Percentiles rank a stretch among this genome's conserved stretches.
phyloP scores from a whole-genome alignment of 2,888 invertebrate genomes.

The Torymus tubicola region DNA sequence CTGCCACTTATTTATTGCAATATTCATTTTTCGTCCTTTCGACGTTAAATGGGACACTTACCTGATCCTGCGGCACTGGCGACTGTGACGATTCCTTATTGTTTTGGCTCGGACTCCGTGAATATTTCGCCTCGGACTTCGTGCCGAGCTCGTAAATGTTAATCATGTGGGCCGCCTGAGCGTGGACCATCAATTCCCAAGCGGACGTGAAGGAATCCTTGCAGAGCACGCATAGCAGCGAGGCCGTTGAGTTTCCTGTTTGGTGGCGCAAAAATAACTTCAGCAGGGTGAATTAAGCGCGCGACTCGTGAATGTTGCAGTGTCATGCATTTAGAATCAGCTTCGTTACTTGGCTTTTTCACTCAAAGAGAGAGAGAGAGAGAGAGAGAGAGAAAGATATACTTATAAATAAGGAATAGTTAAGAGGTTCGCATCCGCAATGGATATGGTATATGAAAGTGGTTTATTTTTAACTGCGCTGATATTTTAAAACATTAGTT shows the following conservation, averaged over 20 bases:
- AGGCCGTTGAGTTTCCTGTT: slow-evolving; percentile 74
- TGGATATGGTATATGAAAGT: too few relatives aligned
- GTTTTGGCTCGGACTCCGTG: slow-evolving; percentile 68
- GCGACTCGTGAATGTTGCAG: not conserved
- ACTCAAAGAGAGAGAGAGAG: not conserved
- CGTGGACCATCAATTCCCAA: slow-evolving; percentile 84
- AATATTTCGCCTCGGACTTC: slow-evolving; percentile 69
- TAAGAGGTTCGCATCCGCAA: too few relatives aligned
- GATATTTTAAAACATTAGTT: too few relatives aligned
- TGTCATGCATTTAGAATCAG: not conserved
- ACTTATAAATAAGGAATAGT: too few relatives aligned
- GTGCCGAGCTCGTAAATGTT: slow-evolving; percentile 82
- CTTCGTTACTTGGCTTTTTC: too few relatives aligned
- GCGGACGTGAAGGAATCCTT: slow-evolving; percentile 82
- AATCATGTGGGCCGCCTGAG: slow-evolving; percentile 83
- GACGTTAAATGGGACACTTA: not conserved
- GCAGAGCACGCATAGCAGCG: slow-evolving; percentile 82
- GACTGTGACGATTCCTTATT: slow-evolving; percentile 70
- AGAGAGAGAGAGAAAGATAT: too few relatives aligned
- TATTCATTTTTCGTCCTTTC: too few relatives aligned
- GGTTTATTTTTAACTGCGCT: too few relatives aligned
- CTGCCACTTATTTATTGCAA: too few relatives aligned
- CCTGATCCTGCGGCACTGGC: slow-evolving; percentile 59
- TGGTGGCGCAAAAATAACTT: not conserved
- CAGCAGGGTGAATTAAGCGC: not conserved